A percentile compares a stretch with the other conserved stretches of the same genome.
phyloP scores from a whole-genome alignment of 2,888 invertebrate genomes.

The Muschampia plurimacula region DNA sequence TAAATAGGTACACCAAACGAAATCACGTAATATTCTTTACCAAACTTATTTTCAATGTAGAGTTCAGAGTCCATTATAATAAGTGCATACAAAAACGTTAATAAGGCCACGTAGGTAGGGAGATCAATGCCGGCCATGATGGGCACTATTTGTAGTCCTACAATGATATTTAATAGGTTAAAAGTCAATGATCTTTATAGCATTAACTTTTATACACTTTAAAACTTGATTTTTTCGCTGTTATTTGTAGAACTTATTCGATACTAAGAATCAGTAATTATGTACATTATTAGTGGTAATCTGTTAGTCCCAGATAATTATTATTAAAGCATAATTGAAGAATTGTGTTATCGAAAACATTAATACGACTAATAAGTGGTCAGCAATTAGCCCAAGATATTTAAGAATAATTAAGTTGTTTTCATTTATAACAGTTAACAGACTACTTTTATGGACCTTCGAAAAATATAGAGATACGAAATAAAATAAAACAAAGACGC shows the following conservation, averaged over 20 bases:
- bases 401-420: neutral
- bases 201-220: neutral
- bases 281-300: neutral
- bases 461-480: conserved; percentile 6
- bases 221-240: too few species aligned
- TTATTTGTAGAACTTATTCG: too few species aligned
- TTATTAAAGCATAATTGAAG: neutral
- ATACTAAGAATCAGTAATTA: neutral
- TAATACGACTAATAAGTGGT: neutral
- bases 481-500: neutral
- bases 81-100: conserved; percentile 20
- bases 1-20: neutral
- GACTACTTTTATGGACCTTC: neutral
- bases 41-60: conserved; percentile 14
- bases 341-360: neutral
- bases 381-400: neutral
- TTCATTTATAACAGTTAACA: too few species aligned
- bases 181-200: conserved; percentile 15
- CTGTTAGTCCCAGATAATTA: neutral
- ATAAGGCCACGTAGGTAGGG: conserved; percentile 15
- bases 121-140: conserved; percentile 20
- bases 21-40: neutral
- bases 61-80: neutral
- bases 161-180: conserved; percentile 16
- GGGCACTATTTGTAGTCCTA: conserved; percentile 25